Evolutionary conservation across 2,797 vertebrate genomes (phyloP).

Genomic region (Enteromius viviparus): DNA sequence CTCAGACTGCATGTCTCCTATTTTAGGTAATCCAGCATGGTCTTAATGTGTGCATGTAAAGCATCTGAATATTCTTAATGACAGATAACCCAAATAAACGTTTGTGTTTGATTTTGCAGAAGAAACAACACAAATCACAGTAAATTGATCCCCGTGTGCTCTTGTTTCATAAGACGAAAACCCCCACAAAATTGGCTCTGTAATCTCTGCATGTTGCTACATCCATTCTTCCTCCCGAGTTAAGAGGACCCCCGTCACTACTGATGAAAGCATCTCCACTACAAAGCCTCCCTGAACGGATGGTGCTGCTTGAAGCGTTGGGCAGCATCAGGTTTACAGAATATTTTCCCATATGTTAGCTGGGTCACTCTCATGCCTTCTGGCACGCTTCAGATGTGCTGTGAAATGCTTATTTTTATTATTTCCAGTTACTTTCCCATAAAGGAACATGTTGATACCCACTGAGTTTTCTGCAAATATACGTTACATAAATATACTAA

Average conservation of each 20-base stretch:
- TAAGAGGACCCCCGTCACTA: slow-evolving; percentile 14
- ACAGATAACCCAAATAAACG: neutral
- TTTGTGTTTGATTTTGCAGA: neutral
- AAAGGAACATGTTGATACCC: neutral
- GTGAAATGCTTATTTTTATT: slow-evolving; percentile 28
- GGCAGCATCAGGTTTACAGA: slow-evolving; percentile 30
- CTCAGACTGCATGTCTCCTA: neutral
- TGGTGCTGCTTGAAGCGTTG: neutral
- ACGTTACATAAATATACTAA: neutral
- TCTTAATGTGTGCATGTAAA: neutral
- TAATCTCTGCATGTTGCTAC: slow-evolving; percentile 4
- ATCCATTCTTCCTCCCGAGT: neutral
- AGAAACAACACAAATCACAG: neutral
- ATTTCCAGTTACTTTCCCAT: slow-evolving; percentile 3
- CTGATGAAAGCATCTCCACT: slow-evolving; percentile 30
- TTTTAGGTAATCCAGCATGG: slow-evolving; percentile 15
- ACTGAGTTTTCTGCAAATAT: neutral
- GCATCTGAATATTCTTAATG: neutral
- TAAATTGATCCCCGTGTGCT: neutral
- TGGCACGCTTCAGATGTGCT: slow-evolving; percentile 26
- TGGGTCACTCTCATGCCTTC: slow-evolving; percentile 41
- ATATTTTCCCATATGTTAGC: slow-evolving; percentile 44
- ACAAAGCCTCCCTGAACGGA: slow-evolving; percentile 14
- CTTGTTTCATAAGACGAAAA: neutral
- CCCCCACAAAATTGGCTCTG: neutral